Evolutionary conservation across 2,888 invertebrate genomes (phyloP).

Genomic region (Troglohyphantes excavatus): DNA sequence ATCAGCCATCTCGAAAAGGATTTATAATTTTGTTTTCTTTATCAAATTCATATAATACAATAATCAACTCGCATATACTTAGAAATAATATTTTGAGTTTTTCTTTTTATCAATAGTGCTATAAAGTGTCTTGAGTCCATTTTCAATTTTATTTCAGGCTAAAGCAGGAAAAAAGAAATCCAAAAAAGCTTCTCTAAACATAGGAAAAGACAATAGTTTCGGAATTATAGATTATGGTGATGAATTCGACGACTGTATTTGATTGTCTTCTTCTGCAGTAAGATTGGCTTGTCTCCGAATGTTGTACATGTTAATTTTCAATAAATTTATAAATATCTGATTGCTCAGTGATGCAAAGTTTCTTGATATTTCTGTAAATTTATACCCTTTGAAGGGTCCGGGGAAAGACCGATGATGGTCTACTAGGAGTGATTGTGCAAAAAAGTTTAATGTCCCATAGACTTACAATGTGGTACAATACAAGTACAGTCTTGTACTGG

Average conservation of each 20-base stretch:
- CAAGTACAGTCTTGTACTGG: no score
- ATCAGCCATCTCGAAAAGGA: neutral
- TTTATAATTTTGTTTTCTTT: neutral
- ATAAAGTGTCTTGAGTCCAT: no score
- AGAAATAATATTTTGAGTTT: no score
- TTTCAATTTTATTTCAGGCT: conserved; percentile 53
- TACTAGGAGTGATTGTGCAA: no score
- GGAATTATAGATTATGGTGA: conserved; percentile 76
- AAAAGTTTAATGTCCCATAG: no score
- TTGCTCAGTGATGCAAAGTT: no score
- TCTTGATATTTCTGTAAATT: no score
- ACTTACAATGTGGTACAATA: no score
- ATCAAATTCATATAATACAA: no score
- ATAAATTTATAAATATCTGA: conserved; percentile 74
- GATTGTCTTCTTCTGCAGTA: conserved; percentile 45
- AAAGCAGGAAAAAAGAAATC: conserved; percentile 79
- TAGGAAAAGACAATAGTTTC: conserved; percentile 68
- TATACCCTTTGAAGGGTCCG: no score
- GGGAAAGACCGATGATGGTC: no score
- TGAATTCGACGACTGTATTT: conserved; percentile 80
- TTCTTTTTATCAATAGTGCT: neutral
- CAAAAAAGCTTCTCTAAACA: conserved; percentile 73
- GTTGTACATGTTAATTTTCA: conserved; percentile 74
- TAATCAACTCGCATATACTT: no score
- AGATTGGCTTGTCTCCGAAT: conserved; percentile 27